Evolutionary conservation across 2,888 invertebrate species (phyloP).

Genomic region (Malacosoma neustria): DNA sequence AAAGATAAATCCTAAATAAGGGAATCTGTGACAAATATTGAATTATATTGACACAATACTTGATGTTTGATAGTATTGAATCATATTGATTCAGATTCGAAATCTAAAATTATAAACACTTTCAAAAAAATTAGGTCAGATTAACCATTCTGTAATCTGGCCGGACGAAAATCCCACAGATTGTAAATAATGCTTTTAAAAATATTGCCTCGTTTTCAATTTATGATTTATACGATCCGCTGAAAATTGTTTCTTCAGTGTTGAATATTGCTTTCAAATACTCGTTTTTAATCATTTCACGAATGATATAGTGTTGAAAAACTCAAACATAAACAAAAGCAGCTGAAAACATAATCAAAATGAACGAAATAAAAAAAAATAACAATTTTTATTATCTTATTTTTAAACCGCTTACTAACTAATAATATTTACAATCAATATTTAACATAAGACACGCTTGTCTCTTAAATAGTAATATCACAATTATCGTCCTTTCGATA

Average conservation of each 20-base stretch:
- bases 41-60: no score
- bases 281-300: neutral
- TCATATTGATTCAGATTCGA: no score
- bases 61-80: no score
- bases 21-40: no score
- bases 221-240: neutral
- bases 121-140: neutral
- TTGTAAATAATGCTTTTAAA: neutral
- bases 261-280: neutral
- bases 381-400: slow-evolving; percentile 50
- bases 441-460: slow-evolving; percentile 33
- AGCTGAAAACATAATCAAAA: slow-evolving; percentile 30
- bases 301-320: neutral
- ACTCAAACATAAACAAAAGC: neutral
- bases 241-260: neutral
- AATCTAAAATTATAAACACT: neutral
- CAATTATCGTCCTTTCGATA: slow-evolving; percentile 67
- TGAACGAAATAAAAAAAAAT: slow-evolving; percentile 42
- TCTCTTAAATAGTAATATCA: slow-evolving; percentile 68
- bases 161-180: neutral
- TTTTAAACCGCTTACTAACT: slow-evolving; percentile 49
- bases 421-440: slow-evolving; percentile 56
- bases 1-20: no score
- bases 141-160: neutral
- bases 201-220: neutral